A percentile compares a stretch with the other conserved stretches of the same genome.
These are phyloP conservation scores for Philopedon plagiatum DNA, from an alignment of 2,888 invertebrate genomes.

Conservation along the genomic window DNA sequence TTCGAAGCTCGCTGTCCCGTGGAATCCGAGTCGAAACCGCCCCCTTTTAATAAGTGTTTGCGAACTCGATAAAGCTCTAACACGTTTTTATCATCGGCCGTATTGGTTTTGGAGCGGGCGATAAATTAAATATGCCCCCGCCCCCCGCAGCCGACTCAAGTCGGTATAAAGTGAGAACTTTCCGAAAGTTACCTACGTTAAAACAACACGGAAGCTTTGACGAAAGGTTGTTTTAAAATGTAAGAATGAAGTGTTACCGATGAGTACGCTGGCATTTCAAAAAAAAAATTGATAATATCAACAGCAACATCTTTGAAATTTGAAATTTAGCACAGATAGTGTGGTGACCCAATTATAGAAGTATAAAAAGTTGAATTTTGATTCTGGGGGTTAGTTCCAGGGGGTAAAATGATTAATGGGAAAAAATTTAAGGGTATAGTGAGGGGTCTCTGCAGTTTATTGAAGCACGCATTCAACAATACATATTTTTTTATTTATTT, in stretches of 20 bases:
- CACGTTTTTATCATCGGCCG: conserved; percentile 44
- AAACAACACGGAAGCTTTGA: conserved; percentile 11
- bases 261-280: too few relatives aligned
- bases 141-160: not conserved
- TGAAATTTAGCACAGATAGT: too few relatives aligned
- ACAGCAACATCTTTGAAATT: too few relatives aligned
- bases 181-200: conserved; percentile 17
- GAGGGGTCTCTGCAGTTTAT: too few relatives aligned
- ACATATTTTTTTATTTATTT: too few relatives aligned
- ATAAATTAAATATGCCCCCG: conserved; percentile 38
- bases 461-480: too few relatives aligned
- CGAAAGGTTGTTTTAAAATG: not conserved
- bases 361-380: too few relatives aligned
- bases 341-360: too few relatives aligned
- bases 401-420: too few relatives aligned
- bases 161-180: conserved; percentile 28
- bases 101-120: conserved; percentile 40
- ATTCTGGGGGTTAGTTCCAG: too few relatives aligned
- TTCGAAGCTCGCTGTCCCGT: conserved; percentile 7
- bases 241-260: not conserved
- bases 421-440: too few relatives aligned
- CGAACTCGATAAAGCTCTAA: conserved; percentile 44
- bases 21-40: conserved; percentile 36
- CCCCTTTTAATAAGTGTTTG: conserved; percentile 47
- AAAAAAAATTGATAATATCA: too few relatives aligned